Evolutionary conservation across 2,888 invertebrate genomes (phyloP).

Genomic region (Sepiola atlantica): DNA sequence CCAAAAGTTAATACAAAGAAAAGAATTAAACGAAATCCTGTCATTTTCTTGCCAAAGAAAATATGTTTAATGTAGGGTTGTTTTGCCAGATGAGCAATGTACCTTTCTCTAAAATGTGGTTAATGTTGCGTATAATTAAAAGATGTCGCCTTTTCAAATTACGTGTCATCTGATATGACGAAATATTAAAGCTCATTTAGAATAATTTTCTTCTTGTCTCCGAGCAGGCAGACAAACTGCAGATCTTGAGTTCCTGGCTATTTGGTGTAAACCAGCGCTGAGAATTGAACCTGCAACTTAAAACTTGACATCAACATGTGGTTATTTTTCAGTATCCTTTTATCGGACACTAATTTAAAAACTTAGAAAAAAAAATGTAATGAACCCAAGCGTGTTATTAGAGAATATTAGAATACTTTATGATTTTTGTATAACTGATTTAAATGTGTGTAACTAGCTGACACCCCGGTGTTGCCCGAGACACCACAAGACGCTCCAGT

Average conservation of each 20-base stretch:
- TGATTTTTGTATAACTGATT: too few relatives aligned
- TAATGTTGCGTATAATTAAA: slow-evolving; percentile 1
- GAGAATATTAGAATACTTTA: too few relatives aligned
- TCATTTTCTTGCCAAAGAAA: too few relatives aligned
- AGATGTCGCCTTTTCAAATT: not conserved
- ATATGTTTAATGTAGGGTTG: too few relatives aligned
- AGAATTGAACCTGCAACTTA: not conserved
- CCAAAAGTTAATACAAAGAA: too few relatives aligned
- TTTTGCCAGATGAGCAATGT: not conserved
- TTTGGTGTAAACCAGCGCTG: not conserved
- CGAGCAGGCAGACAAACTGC: not conserved
- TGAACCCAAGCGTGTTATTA: too few relatives aligned
- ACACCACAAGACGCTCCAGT: too few relatives aligned
- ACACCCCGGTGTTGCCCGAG: too few relatives aligned
- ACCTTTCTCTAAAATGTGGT: not conserved
- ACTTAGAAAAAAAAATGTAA: too few relatives aligned
- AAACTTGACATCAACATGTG: not conserved
- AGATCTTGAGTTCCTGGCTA: not conserved
- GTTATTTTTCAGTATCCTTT: not conserved
- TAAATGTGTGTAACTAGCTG: too few relatives aligned
- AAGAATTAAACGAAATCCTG: too few relatives aligned
- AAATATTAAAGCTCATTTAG: not conserved
- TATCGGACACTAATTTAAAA: too few relatives aligned
- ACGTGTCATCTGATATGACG: not conserved
- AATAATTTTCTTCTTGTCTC: not conserved